Base-by-base conservation (phyloP, 1,140 invertebrate species). In the Leptinotarsa undecemlineata region DNA sequence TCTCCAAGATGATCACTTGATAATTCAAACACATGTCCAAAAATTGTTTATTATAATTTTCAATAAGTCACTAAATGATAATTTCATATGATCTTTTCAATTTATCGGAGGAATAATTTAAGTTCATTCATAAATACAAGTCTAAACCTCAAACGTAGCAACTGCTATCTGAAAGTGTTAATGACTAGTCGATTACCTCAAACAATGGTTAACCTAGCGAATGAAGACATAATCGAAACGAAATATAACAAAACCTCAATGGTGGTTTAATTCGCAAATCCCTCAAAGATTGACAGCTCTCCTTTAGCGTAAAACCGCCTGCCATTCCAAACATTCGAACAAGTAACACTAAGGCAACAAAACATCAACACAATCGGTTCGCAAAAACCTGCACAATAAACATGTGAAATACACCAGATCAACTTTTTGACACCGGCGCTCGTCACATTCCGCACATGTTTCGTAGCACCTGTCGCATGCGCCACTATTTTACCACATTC, bases 401-500 rank as follows among this genome's bases (percentile, higher is more conserved):
- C 66, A 68, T 42, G 23, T 47, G 19, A 68, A 19, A 26, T 26
- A 17, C 23, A 26, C 23, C 14, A n/a, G 66, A 68, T 68, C 66
- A 23, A 68, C 66, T 63, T 62, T 64, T 66, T 74, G 60, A 51
- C 60, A 73, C 33, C 61, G 26, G 26, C 42, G 66, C 47, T 66
- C 19, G 26, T 57, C 19, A 17, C 48, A 76, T 76, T 76, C 75
- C 71, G 67, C 75, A 73, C 74, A 69, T 64, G 51, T 15, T 76
- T 67, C 66, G 70, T 73, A 73, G 72, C 75, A 76, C 75, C 75
- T 76, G 75, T 76, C 75, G 69, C 48, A 61, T 47, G 51, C 42
- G 6, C 51, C 51, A 57, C 51, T 57, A 19, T n/a, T 15, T 20
- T 73, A 26, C n/a, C 71, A 57, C 61, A 64, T 21, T 48, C 48